Evolutionary conservation across 2,113 vertebrate species (phyloP).

Genomic region (rat (Rattus norvegicus)): DNA sequence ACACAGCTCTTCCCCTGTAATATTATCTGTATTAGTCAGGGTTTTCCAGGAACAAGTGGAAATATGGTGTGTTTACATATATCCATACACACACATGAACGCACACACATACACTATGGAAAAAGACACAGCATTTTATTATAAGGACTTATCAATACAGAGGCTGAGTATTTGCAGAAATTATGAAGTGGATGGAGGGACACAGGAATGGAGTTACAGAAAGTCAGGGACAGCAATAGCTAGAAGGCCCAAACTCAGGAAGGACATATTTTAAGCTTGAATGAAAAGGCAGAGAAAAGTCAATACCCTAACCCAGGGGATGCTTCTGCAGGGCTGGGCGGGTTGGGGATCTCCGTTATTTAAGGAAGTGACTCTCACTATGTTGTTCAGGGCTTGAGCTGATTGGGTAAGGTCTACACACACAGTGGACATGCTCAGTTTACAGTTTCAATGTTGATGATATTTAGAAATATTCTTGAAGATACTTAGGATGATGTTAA

Average conservation of each 20-base stretch:
- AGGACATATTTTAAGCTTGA: neutral
- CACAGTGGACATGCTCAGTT: neutral
- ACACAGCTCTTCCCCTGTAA: neutral
- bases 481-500: neutral
- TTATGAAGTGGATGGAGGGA: neutral
- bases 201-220: neutral
- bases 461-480: neutral
- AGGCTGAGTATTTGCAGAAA: neutral
- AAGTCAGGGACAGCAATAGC: neutral
- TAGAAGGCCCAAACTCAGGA: neutral
- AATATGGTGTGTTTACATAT: neutral
- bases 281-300: neutral
- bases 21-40: neutral
- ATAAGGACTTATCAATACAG: neutral
- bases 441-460: neutral
- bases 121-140: neutral
- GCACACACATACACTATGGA: rapidly evolving
- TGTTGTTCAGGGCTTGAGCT: neutral
- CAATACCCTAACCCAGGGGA: neutral
- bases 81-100: too few species aligned
- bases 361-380: neutral
- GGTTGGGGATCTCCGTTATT: neutral
- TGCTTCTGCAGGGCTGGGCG: too few species aligned
- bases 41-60: neutral
- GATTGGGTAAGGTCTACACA: neutral